phyloP scores from a whole-genome alignment of 92 coral and sea anemone genomes.

The Zoanthus solanderi region DNA sequence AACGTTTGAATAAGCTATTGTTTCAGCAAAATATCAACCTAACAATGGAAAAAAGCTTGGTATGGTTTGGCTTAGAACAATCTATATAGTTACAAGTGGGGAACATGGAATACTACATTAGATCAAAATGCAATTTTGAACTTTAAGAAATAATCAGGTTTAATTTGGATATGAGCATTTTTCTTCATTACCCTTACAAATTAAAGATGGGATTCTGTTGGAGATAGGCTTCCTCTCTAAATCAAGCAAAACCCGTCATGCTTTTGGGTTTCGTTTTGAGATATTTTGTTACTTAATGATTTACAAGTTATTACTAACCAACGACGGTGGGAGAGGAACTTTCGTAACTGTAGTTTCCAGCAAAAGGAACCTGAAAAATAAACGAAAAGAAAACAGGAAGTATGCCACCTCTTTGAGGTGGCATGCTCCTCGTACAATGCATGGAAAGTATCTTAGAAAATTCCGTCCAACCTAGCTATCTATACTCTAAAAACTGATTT shows the following conservation, averaged over 20 bases:
- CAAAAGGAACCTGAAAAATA: conserved; percentile 8
- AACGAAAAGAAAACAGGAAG: background rate
- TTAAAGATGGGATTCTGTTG: background rate
- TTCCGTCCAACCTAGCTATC: background rate
- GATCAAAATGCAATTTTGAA: background rate
- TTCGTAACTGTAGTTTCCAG: background rate
- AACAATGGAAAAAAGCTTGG: too few species aligned
- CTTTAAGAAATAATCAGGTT: background rate
- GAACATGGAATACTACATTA: background rate
- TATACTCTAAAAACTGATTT: background rate
- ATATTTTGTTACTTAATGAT: background rate
- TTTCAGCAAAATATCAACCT: too few species aligned
- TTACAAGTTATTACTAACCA: background rate
- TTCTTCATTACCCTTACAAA: conserved; percentile 8
- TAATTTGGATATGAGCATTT: background rate
- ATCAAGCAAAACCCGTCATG: too few species aligned
- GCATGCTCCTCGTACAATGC: background rate
- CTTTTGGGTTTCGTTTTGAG: background rate
- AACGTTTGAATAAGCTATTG: too few species aligned
- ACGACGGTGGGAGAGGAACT: background rate
- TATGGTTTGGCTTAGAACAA: background rate
- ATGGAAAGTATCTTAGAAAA: background rate
- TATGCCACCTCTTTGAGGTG: conserved; percentile 9
- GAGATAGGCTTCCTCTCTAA: background rate
- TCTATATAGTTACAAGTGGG: background rate